Evolutionary conservation across 1,140 invertebrate species (phyloP).

Genomic region (Rhynchophorus ferrugineus): DNA sequence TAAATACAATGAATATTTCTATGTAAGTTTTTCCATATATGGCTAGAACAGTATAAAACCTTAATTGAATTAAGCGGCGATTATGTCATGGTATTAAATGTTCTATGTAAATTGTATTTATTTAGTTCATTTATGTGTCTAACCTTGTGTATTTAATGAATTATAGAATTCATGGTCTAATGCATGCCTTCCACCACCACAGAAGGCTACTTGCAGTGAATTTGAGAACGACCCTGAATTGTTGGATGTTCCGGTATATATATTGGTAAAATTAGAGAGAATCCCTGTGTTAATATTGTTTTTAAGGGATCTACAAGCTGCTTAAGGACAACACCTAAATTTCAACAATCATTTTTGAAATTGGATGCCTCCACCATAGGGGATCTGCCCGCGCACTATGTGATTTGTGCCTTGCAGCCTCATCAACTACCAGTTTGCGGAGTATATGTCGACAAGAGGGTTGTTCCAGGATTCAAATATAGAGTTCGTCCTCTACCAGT

Average conservation of each 20-base stretch:
- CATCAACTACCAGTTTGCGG: conserved; percentile 67
- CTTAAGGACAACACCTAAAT: no score
- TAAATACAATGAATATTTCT: no score
- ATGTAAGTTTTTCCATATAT: no score
- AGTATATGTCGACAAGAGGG: conserved; percentile 61
- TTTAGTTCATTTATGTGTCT: no score
- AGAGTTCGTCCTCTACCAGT: conserved; percentile 55
- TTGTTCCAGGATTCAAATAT: conserved; percentile 68
- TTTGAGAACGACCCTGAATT: conserved; percentile 21
- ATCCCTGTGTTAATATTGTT: no score
- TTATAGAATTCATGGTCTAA: conserved; percentile 11
- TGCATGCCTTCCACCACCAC: conserved; percentile 16
- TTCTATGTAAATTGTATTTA: no score
- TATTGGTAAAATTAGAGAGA: no score
- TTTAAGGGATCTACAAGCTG: no score
- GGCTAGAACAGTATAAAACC: no score
- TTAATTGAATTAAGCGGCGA: no score
- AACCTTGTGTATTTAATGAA: no score
- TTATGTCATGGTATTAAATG: no score
- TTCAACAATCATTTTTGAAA: conserved; percentile 19
- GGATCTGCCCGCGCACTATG: conserved; percentile 58
- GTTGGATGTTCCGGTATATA: conserved; percentile 21
- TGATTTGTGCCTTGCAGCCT: conserved; percentile 48
- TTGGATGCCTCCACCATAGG: conserved; percentile 51
- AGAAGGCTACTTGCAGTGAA: conserved; percentile 21